Percentiles rank a stretch among this genome's conserved stretches.
phyloP scores from a whole-genome alignment of 1,140 invertebrate species.

The Trissolcus basalis region DNA sequence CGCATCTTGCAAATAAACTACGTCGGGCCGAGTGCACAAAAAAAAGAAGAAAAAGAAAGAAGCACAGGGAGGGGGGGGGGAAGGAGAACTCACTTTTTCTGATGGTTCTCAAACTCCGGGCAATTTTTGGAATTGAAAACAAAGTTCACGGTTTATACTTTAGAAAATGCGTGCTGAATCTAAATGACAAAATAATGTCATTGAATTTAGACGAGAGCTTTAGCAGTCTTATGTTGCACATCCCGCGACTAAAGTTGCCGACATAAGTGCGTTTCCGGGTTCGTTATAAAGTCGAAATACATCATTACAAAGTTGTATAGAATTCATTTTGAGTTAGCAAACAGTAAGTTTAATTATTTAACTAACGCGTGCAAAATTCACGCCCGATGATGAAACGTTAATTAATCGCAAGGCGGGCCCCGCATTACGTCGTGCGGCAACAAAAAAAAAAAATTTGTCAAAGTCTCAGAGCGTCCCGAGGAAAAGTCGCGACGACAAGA shows the following conservation, averaged over 20 bases:
- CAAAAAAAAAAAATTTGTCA: too few relatives aligned
- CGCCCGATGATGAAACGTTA: constrained; percentile 20
- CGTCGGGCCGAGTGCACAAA: too few relatives aligned
- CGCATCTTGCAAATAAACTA: not conserved
- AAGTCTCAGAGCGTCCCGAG: not conserved
- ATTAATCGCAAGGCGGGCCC: constrained; percentile 11
- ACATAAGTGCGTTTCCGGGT: constrained; percentile 44
- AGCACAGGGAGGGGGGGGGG: too few relatives aligned
- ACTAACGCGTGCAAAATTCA: constrained; percentile 16
- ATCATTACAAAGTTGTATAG: constrained; percentile 50
- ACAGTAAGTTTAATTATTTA: constrained; percentile 52
- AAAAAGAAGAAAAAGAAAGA: too few relatives aligned
- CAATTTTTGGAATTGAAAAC: not conserved
- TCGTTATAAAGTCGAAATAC: constrained; percentile 54
- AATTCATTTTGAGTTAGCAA: constrained; percentile 47
- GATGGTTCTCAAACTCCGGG: not conserved
- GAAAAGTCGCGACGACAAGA: constrained; percentile 1
- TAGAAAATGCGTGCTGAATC: constrained; percentile 33
- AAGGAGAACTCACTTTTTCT: too few relatives aligned
- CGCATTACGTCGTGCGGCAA: not conserved
- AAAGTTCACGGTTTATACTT: constrained; percentile 33
- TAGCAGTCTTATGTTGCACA: constrained; percentile 32
- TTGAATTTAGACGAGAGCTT: constrained; percentile 47
- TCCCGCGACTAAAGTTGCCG: constrained; percentile 25
- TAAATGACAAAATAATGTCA: constrained; percentile 50